phyloP scores from a whole-genome alignment of 2,797 vertebrate species.

The Balearica regulorum region DNA sequence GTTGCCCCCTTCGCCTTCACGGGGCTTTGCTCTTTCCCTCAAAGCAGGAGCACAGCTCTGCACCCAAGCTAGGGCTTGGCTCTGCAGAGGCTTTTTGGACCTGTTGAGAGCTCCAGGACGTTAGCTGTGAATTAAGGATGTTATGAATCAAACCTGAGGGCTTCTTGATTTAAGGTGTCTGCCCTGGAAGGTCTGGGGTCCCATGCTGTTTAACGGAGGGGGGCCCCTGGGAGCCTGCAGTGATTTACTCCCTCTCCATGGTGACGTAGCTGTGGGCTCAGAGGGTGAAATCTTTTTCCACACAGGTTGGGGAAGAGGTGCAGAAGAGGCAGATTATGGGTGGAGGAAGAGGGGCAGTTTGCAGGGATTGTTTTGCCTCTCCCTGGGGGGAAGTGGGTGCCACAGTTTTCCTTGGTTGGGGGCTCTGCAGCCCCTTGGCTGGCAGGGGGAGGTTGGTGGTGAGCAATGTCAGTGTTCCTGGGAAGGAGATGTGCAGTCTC shows the following conservation, averaged over 20 bases:
- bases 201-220: fast-evolving
- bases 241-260: not conserved
- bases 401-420: not conserved
- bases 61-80: not conserved
- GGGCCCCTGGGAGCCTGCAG: not conserved
- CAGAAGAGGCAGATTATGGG: not conserved
- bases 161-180: not conserved
- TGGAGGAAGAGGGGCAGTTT: not conserved
- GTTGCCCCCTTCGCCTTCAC: not conserved
- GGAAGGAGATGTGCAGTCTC: not conserved
- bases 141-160: not conserved
- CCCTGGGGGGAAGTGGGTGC: fast-evolving
- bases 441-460: not conserved
- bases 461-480: not conserved
- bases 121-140: not conserved
- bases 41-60: not conserved
- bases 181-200: not conserved
- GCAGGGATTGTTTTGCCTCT: not conserved
- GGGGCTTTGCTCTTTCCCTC: not conserved
- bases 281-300: not conserved
- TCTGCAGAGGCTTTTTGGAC: not conserved
- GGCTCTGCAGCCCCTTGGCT: not conserved
- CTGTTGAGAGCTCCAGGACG: not conserved
- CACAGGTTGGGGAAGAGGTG: not conserved
- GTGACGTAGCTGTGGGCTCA: not conserved